A percentile compares a stretch with the other conserved stretches of the same genome.
Conservation (phyloP, 2,888 invertebrate genomes). For the Tachina fera region DNA sequence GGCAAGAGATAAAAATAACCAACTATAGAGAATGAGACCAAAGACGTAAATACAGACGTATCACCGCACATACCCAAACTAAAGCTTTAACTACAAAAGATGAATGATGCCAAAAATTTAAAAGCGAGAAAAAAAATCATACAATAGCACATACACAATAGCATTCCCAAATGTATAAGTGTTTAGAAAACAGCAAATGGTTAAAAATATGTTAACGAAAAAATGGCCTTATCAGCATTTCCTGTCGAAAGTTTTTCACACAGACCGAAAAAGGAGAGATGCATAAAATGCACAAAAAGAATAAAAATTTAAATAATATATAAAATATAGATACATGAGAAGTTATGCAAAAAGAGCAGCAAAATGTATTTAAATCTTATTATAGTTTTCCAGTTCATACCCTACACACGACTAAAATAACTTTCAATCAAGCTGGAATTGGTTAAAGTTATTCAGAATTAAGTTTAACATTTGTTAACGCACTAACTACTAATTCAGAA, state of each 20-base stretch:
- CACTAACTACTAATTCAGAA: too few species aligned
- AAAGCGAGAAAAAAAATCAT: slow-evolving; percentile 53
- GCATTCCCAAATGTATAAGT: slow-evolving; percentile 72
- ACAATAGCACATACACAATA: slow-evolving; percentile 27
- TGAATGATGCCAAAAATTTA: slow-evolving; percentile 68
- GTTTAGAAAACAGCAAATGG: slow-evolving; percentile 39
- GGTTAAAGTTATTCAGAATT: too few species aligned
- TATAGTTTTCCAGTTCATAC: neutral
- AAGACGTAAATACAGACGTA: neutral
- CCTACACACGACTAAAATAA: neutral
- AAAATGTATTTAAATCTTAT: neutral
- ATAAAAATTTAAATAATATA: slow-evolving; percentile 55
- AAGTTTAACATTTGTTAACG: too few species aligned
- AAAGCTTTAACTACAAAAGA: slow-evolving; percentile 63
- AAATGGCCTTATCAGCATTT: slow-evolving; percentile 83
- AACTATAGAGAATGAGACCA: neutral
- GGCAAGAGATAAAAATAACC: neutral
- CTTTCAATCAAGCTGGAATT: too few species aligned
- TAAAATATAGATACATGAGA: slow-evolving; percentile 9
- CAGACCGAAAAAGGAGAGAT: slow-evolving; percentile 40
- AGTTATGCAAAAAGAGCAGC: slow-evolving; percentile 40
- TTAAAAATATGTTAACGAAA: slow-evolving; percentile 74
- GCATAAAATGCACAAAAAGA: slow-evolving; percentile 33
- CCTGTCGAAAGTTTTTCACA: slow-evolving; percentile 83
- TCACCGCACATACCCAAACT: slow-evolving; percentile 35